These are phyloP conservation scores for Mungos mungo DNA, from an alignment of 2,113 vertebrate genomes.

Conservation along the genomic window DNA sequence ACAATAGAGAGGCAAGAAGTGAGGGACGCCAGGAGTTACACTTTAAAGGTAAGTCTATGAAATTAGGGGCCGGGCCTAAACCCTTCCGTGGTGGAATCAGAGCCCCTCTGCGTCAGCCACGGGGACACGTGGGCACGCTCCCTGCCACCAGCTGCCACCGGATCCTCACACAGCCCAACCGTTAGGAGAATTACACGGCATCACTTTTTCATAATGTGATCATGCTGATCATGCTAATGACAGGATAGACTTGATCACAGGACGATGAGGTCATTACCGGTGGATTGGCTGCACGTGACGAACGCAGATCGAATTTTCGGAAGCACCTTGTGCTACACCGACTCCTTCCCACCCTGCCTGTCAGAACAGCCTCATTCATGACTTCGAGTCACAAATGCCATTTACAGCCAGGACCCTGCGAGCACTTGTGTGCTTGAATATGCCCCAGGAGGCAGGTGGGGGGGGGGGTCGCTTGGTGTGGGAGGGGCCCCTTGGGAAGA, in stretches of 20 bases:
- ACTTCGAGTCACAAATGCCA: not conserved
- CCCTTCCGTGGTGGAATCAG: fast-evolving
- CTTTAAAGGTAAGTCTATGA: not conserved
- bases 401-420: not conserved
- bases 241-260: not conserved
- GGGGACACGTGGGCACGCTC: fast-evolving
- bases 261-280: not conserved
- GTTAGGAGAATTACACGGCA: not conserved
- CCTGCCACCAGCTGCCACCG: fast-evolving
- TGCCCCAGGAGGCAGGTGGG: too few species aligned
- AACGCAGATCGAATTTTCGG: not conserved
- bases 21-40: not conserved
- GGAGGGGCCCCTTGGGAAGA: too few species aligned
- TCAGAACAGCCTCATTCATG: not conserved
- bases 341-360: not conserved
- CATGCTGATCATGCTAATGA: not conserved
- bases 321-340: not conserved
- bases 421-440: too few species aligned
- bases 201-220: not conserved
- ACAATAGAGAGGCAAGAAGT: too few species aligned
- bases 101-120: fast-evolving
- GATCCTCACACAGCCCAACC: fast-evolving
- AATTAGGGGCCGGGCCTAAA: not conserved
- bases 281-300: not conserved
- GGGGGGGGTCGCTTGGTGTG: too few species aligned